Conservation (phyloP, 2,888 invertebrate species). For the Urechis unicinctus region DNA sequence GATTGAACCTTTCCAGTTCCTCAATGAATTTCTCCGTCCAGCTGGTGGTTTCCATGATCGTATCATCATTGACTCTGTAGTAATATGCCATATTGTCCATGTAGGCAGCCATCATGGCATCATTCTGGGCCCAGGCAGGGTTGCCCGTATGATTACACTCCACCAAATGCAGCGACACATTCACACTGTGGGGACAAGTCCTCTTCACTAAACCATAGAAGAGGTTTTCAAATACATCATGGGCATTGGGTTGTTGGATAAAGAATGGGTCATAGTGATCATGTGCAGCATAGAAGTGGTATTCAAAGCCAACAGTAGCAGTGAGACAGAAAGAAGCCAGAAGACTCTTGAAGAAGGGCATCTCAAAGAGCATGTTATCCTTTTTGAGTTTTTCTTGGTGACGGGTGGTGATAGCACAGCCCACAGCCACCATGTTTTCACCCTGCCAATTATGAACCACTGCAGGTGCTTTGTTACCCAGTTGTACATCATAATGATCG, state of each 20-base stretch:
- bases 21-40: slow-evolving; percentile 24
- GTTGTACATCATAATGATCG: background rate
- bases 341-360: slow-evolving; percentile 23
- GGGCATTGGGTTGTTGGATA: slow-evolving; percentile 6
- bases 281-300: slow-evolving; percentile 23
- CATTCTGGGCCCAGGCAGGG: slow-evolving; percentile 27
- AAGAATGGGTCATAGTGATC: slow-evolving; percentile 23
- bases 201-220: slow-evolving; percentile 10
- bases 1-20: slow-evolving; percentile 18
- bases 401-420: slow-evolving; percentile 22
- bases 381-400: slow-evolving; percentile 7
- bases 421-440: slow-evolving; percentile 20
- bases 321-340: slow-evolving; percentile 23
- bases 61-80: slow-evolving; percentile 25
- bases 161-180: slow-evolving; percentile 22
- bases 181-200: slow-evolving; percentile 14
- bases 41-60: slow-evolving; percentile 20
- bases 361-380: slow-evolving; percentile 9
- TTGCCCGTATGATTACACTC: slow-evolving; percentile 20
- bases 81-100: slow-evolving; percentile 26
- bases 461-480: background rate
- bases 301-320: slow-evolving; percentile 18
- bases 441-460: background rate
- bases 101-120: slow-evolving; percentile 27
- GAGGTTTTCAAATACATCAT: slow-evolving; percentile 11